Evolutionary conservation across 1,140 invertebrate genomes (phyloP).

Genomic region (Bombus difficillimus): DNA sequence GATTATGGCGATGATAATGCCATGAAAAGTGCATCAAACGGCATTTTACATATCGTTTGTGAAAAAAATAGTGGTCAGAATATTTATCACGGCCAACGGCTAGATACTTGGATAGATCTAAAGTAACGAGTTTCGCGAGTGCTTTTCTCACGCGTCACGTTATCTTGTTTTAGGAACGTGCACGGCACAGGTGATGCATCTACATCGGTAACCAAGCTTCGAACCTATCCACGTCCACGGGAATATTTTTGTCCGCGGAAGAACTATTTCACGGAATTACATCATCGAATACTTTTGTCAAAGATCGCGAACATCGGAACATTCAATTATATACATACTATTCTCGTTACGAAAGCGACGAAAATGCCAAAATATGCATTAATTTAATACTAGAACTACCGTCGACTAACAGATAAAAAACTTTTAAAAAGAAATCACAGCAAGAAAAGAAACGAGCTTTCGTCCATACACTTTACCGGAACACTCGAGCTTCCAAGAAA

Average conservation of each 20-base stretch:
- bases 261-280: slow-evolving; percentile 2
- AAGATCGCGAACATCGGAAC: background rate
- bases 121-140: slow-evolving; percentile 36
- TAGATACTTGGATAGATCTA: background rate
- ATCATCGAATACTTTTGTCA: slow-evolving; percentile 19
- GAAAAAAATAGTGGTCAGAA: slow-evolving; percentile 14
- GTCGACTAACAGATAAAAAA: background rate
- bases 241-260: slow-evolving; percentile 24
- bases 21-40: slow-evolving; percentile 5
- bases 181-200: slow-evolving; percentile 27
- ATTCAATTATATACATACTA: background rate
- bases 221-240: background rate
- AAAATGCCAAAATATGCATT: background rate
- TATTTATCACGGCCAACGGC: background rate
- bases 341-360: no score
- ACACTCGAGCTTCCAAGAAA: background rate
- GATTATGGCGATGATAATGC: background rate
- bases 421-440: background rate
- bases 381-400: background rate
- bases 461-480: background rate
- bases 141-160: slow-evolving; percentile 8
- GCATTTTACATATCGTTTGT: slow-evolving; percentile 6
- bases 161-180: slow-evolving; percentile 8
- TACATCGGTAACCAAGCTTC: slow-evolving; percentile 32
- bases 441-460: background rate